These are phyloP conservation scores for Eupithecia subumbrata DNA, from an alignment of 2,888 invertebrate species.

Conservation along the genomic window DNA sequence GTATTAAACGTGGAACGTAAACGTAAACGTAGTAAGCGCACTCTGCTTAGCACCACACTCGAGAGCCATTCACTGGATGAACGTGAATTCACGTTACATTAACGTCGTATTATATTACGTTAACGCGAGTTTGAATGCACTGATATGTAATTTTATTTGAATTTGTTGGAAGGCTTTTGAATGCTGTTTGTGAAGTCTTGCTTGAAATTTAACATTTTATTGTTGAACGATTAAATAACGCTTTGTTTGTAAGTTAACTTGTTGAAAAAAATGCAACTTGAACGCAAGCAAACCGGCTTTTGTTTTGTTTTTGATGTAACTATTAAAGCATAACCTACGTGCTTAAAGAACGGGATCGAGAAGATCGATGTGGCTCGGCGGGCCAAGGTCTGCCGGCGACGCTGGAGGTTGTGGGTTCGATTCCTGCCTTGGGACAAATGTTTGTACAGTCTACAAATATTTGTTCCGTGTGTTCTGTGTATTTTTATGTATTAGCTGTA, in stretches of 20 bases:
- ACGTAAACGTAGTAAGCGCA: not conserved
- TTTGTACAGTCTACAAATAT: not conserved
- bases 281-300: not conserved
- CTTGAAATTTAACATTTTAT: not conserved
- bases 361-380: too few relatives aligned
- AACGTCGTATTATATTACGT: conserved; percentile 5
- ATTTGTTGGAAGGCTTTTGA: not conserved
- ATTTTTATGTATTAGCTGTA: not conserved
- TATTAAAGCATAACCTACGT: not conserved
- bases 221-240: not conserved
- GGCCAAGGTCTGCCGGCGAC: too few relatives aligned
- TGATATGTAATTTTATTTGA: conserved; percentile 10
- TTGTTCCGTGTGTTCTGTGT: too few relatives aligned
- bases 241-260: not conserved
- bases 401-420: too few relatives aligned
- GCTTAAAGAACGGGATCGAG: too few relatives aligned
- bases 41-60: not conserved
- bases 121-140: conserved; percentile 12
- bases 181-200: not conserved
- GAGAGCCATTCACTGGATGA: not conserved
- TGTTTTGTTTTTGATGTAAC: not conserved
- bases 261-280: not conserved
- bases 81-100: conserved; percentile 7
- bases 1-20: not conserved
- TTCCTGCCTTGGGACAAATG: not conserved